Evolutionary conservation across 2,888 invertebrate genomes (phyloP).

Genomic region (Drosophila longiperda): DNA sequence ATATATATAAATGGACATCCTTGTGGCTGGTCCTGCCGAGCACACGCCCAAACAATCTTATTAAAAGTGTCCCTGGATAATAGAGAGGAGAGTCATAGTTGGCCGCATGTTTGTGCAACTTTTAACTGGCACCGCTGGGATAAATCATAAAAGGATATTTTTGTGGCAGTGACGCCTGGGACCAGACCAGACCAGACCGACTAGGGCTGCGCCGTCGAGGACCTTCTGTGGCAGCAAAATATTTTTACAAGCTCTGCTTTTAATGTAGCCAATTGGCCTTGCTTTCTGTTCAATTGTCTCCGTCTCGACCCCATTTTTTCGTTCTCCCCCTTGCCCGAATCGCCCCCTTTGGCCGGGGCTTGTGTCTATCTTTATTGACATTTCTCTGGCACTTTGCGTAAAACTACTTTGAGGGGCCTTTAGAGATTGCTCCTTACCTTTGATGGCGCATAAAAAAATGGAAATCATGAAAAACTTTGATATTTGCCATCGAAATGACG

Average conservation of each 20-base stretch:
- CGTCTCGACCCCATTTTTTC: neutral
- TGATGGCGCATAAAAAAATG: slow-evolving; percentile 48
- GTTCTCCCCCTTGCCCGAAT: neutral
- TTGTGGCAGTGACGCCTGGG: slow-evolving; percentile 43
- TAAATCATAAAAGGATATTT: slow-evolving; percentile 75
- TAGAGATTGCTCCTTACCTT: slow-evolving; percentile 49
- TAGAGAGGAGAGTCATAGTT: slow-evolving; percentile 47
- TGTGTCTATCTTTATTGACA: slow-evolving; percentile 52
- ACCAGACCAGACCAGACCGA: neutral
- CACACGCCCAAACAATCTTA: slow-evolving; percentile 73
- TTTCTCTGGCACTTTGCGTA: slow-evolving; percentile 65
- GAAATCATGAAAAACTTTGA: slow-evolving; percentile 49
- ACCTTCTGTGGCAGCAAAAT: slow-evolving; percentile 50
- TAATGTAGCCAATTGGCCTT: slow-evolving; percentile 56
- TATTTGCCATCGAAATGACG: slow-evolving; percentile 18
- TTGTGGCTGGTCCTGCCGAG: neutral
- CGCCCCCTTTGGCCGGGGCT: neutral
- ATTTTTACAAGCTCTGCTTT: slow-evolving; percentile 59
- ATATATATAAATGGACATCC: slow-evolving; percentile 20
- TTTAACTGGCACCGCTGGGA: slow-evolving; percentile 75
- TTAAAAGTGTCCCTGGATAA: slow-evolving; percentile 71
- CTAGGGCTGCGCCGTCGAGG: slow-evolving; percentile 16
- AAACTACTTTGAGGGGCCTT: slow-evolving; percentile 61
- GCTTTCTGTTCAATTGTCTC: slow-evolving; percentile 11
- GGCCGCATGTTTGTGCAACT: slow-evolving; percentile 63